A percentile compares a stretch with the other conserved stretches of the same genome.
phyloP scores from a whole-genome alignment of 1,140 invertebrate genomes.

The Microplitis demolitor region DNA sequence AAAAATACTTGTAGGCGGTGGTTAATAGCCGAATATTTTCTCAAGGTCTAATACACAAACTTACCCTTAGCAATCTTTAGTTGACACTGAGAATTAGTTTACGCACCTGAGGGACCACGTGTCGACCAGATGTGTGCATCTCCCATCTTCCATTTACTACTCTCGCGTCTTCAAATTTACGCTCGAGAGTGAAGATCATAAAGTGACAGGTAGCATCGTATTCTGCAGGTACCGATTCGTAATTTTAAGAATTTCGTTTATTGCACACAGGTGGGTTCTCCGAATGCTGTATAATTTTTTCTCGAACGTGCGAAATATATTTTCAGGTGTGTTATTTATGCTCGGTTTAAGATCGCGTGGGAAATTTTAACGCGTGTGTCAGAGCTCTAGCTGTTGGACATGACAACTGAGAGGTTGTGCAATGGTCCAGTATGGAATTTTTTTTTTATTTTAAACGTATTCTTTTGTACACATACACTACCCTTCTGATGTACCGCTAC shows the following conservation, averaged over 20 bases:
- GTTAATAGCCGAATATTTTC: too few relatives aligned
- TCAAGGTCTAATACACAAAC: too few relatives aligned
- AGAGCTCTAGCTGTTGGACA: too few relatives aligned
- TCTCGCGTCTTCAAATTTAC: too few relatives aligned
- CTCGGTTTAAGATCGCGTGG: neutral
- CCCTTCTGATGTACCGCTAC: neutral
- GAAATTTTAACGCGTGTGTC: neutral
- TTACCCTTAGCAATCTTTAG: too few relatives aligned
- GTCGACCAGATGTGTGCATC: slow-evolving; percentile 3
- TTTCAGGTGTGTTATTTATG: neutral
- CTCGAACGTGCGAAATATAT: neutral
- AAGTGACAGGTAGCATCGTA: neutral
- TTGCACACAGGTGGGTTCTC: neutral
- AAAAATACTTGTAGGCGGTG: too few relatives aligned
- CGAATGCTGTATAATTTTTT: neutral
- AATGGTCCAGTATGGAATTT: neutral
- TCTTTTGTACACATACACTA: neutral
- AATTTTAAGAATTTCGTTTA: neutral
- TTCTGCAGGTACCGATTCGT: slow-evolving; percentile 18
- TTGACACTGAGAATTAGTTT: neutral
- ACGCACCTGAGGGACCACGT: neutral
- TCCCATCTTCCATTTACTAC: too few relatives aligned
- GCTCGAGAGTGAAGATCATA: neutral
- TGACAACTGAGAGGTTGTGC: neutral
- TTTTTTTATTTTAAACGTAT: neutral